phyloP scores from a whole-genome alignment of 2,113 vertebrate genomes.

The Turnix velox region DNA sequence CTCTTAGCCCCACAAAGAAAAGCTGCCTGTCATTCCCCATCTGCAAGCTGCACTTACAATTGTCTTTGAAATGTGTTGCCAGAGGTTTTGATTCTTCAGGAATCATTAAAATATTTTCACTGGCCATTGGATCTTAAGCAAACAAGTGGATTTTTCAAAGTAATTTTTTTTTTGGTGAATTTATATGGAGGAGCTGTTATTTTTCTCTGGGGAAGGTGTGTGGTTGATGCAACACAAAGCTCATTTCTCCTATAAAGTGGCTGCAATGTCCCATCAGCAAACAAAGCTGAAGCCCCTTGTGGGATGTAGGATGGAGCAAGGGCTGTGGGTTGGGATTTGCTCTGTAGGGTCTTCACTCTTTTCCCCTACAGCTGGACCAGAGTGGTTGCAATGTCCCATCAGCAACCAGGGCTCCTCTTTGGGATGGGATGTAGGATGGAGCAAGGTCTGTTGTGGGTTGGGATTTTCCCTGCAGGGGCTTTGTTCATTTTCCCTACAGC shows the following conservation, averaged over 20 bases:
- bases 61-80: slow-evolving; percentile 55
- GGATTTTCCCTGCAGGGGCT: too few species aligned
- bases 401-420: too few species aligned
- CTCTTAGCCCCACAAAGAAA: slow-evolving; percentile 70
- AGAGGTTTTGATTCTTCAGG: neutral
- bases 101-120: neutral
- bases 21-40: slow-evolving; percentile 76
- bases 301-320: neutral
- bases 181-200: accelerated
- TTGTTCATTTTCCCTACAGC: too few species aligned
- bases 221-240: neutral
- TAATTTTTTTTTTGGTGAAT: neutral
- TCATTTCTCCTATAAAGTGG: neutral
- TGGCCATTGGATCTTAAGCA: neutral
- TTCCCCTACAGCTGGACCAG: too few species aligned
- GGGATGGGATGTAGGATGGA: too few species aligned
- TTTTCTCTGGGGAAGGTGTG: accelerated
- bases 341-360: too few species aligned
- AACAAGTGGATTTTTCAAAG: neutral
- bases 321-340: neutral
- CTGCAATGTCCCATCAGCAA: neutral
- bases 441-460: too few species aligned
- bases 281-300: neutral
- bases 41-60: slow-evolving; percentile 43
- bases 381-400: too few species aligned